Evolutionary conservation across 1,140 invertebrate genomes (phyloP).

Genomic region (Hyposmocoma kahamanoa): DNA sequence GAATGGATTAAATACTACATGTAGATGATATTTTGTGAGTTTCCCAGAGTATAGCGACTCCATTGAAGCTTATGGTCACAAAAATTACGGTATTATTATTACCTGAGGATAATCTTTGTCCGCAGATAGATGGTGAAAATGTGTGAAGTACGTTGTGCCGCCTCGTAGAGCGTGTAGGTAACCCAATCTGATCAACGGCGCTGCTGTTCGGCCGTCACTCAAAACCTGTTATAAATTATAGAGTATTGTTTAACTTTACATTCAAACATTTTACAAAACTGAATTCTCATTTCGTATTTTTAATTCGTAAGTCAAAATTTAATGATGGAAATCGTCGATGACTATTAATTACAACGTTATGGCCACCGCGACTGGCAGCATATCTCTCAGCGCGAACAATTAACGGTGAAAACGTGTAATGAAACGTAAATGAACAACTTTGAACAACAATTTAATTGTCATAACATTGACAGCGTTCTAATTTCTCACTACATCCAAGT

Average conservation of each 20-base stretch:
- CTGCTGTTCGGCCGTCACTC: conserved; percentile 90
- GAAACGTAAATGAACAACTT: too few species aligned
- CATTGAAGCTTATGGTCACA: too few species aligned
- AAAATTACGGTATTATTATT: conserved; percentile 20
- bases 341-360: too few species aligned
- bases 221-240: conserved; percentile 75
- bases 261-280: not conserved
- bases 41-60: too few species aligned
- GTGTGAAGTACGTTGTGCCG: conserved; percentile 88
- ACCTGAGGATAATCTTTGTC: conserved; percentile 86
- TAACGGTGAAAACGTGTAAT: too few species aligned
- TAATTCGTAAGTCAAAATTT: too few species aligned
- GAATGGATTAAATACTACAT: too few species aligned
- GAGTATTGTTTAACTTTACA: conserved; percentile 1
- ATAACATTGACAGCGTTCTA: conserved; percentile 13
- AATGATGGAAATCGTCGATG: too few species aligned
- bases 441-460: not conserved
- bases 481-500: conserved; percentile 32
- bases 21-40: too few species aligned
- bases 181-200: conserved; percentile 86
- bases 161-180: conserved; percentile 85
- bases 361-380: too few species aligned
- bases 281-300: too few species aligned
- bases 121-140: conserved; percentile 88
- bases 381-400: too few species aligned